These are phyloP conservation scores for Chinchilla lanigera DNA, from an alignment of 2,113 vertebrate species.

Conservation along the genomic window DNA sequence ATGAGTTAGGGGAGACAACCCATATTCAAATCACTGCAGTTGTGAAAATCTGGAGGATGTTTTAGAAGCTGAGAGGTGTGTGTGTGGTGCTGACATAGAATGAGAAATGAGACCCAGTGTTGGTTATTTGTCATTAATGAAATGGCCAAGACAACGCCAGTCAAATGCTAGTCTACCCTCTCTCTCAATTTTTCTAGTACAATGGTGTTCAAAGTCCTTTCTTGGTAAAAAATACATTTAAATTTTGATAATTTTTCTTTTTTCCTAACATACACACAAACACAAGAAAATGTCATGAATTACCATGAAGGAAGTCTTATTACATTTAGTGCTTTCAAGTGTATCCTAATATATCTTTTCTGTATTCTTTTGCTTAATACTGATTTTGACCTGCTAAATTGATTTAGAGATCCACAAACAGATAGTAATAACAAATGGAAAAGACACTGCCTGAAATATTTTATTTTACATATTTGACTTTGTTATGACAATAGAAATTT, in stretches of 20 bases:
- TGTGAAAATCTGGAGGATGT: not conserved
- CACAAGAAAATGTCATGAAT: not conserved
- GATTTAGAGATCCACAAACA: not conserved
- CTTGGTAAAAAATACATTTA: not conserved
- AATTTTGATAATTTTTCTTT: not conserved
- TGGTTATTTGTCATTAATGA: not conserved
- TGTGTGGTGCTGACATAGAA: not conserved
- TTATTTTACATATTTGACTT: constrained; percentile 49
- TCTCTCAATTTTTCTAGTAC: not conserved
- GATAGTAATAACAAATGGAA: not conserved
- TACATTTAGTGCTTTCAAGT: not conserved
- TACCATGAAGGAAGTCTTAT: not conserved
- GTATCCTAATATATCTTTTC: not conserved
- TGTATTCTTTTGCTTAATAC: constrained; percentile 16
- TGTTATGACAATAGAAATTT: constrained; percentile 26
- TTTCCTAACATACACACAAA: not conserved
- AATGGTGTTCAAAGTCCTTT: not conserved
- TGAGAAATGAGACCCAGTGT: not conserved
- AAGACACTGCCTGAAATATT: not conserved
- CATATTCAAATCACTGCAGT: not conserved
- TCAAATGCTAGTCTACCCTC: not conserved
- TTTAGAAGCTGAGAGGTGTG: not conserved
- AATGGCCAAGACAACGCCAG: not conserved
- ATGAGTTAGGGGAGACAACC: not conserved
- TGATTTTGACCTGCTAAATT: not conserved